Evolutionary conservation across 2,797 vertebrate genomes (phyloP).

Genomic region (Chloroceryle inda): DNA sequence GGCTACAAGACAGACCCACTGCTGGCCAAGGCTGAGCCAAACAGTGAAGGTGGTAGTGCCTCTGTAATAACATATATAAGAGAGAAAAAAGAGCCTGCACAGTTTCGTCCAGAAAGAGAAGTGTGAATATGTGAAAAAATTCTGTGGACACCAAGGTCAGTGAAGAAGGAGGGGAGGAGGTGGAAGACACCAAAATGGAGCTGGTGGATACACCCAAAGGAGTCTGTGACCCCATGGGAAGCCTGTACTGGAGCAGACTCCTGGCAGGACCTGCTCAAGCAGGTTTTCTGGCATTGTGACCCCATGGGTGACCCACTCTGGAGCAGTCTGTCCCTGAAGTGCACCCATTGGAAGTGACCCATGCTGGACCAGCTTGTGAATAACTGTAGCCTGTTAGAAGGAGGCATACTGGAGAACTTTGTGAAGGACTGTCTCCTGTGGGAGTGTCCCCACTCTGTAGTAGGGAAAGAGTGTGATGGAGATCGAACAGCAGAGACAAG

Average conservation of each 20-base stretch:
- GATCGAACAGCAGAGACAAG: neutral
- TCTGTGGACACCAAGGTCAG: neutral
- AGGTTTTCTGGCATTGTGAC: neutral
- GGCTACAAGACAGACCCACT: neutral
- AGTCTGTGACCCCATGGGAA: neutral
- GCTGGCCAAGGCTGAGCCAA: neutral
- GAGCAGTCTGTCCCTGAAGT: too few relatives aligned
- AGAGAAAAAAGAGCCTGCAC: neutral
- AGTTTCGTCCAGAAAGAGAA: neutral
- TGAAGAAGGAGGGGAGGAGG: neutral
- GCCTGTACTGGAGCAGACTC: neutral
- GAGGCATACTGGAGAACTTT: too few relatives aligned
- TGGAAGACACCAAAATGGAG: neutral
- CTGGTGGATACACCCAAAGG: neutral
- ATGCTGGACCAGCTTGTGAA: neutral
- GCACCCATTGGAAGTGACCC: neutral
- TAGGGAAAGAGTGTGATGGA: too few relatives aligned
- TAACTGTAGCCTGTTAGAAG: neutral
- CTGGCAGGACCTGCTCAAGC: neutral
- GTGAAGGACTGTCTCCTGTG: neutral
- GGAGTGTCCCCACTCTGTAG: neutral
- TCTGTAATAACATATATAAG: neutral
- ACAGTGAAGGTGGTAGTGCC: neutral
- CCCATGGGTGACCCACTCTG: neutral
- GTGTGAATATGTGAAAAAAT: too few relatives aligned